Percentiles rank a stretch among this genome's conserved stretches.
These are phyloP conservation scores for Xerus inauris DNA, from an alignment of 2,113 vertebrate genomes.

Conservation along the genomic window DNA sequence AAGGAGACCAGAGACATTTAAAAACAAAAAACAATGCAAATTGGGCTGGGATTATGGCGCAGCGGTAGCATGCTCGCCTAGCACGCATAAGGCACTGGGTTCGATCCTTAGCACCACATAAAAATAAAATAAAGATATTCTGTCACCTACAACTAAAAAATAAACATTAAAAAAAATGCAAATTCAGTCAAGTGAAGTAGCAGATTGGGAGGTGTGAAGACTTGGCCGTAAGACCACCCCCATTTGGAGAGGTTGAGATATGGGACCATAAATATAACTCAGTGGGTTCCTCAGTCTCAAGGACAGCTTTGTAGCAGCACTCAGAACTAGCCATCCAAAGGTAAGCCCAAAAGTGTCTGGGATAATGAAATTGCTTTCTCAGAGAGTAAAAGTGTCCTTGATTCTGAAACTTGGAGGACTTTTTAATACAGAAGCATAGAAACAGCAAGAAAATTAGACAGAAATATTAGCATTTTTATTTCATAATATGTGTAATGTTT, in stretches of 20 bases:
- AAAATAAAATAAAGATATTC: no score
- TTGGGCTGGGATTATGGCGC: no score
- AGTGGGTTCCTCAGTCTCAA: fast-evolving
- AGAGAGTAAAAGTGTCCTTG: neutral
- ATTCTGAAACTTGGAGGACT: neutral
- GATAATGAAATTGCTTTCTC: neutral
- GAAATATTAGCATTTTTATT: neutral
- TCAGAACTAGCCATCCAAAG: neutral
- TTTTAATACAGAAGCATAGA: neutral
- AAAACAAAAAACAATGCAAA: no score
- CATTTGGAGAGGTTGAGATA: neutral
- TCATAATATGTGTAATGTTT: neutral
- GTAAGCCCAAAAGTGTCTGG: neutral
- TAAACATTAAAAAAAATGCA: neutral
- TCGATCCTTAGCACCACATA: no score
- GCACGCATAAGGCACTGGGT: no score
- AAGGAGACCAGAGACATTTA: neutral
- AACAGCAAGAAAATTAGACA: neutral
- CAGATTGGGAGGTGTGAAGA: neutral
- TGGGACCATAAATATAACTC: neutral
- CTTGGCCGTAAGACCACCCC: no score
- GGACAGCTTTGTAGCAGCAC: neutral
- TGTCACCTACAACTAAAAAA: no score
- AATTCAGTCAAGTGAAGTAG: neutral
- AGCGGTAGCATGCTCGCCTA: no score